These are phyloP conservation scores for Chaetura pelagica DNA, from an alignment of 2,113 vertebrate genomes.

Conservation along the genomic window DNA sequence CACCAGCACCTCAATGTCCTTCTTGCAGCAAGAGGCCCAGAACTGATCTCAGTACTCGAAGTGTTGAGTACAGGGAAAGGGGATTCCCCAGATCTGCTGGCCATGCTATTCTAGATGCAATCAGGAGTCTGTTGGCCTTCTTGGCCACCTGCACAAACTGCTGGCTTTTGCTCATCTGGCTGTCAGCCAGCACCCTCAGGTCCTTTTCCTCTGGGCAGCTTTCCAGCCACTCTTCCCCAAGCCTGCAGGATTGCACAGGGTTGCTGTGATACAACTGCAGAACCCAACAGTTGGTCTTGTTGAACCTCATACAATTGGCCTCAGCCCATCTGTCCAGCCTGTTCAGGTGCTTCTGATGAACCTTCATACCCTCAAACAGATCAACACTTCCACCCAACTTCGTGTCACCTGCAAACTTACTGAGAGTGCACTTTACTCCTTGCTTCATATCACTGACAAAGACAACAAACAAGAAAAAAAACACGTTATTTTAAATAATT, in stretches of 20 bases:
- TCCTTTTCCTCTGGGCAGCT: fast-evolving
- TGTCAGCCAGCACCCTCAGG: fast-evolving
- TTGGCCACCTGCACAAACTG: background rate
- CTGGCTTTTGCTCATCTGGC: fast-evolving
- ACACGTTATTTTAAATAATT: background rate
- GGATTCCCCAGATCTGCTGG: background rate
- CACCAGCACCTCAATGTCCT: background rate
- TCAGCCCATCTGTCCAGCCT: fast-evolving
- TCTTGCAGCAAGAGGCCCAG: background rate
- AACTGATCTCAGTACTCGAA: background rate
- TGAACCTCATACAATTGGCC: background rate
- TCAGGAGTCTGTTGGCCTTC: background rate
- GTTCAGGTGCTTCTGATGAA: background rate
- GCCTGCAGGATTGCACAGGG: fast-evolving
- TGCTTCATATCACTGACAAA: background rate
- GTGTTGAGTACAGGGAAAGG: too few species aligned
- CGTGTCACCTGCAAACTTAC: background rate
- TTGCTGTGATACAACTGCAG: background rate
- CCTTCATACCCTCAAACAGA: background rate
- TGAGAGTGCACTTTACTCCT: background rate
- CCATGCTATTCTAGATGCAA: too few species aligned
- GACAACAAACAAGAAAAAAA: background rate
- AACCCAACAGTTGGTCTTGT: fast-evolving
- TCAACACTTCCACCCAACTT: background rate
- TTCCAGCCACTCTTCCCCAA: background rate